These are phyloP conservation scores for Agelaius phoeniceus DNA, from an alignment of 2,113 vertebrate species.

Conservation along the genomic window DNA sequence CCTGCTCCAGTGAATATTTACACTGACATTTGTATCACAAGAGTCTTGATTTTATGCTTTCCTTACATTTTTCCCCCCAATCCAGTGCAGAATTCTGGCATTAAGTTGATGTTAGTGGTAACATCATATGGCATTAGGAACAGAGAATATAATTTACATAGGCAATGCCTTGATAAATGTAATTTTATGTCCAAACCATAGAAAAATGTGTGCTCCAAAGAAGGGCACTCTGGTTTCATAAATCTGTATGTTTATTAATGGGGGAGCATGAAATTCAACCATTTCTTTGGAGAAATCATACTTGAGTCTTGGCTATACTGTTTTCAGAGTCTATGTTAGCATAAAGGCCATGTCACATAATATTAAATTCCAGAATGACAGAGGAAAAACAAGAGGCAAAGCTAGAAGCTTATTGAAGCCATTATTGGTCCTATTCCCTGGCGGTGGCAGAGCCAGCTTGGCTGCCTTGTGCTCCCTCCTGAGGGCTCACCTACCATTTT, in stretches of 20 bases:
- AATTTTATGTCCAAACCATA: background rate
- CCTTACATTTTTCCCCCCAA: too few species aligned
- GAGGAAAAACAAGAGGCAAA: background rate
- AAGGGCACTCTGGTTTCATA: background rate
- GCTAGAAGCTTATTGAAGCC: background rate
- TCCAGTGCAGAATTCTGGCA: background rate
- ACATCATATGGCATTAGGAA: background rate
- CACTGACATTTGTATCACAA: background rate
- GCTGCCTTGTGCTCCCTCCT: background rate
- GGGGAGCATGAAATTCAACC: background rate
- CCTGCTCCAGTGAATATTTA: background rate
- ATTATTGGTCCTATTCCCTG: background rate
- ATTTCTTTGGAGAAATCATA: background rate
- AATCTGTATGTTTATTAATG: background rate
- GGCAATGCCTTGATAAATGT: background rate
- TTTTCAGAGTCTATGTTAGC: background rate
- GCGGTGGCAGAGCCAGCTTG: background rate
- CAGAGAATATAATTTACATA: background rate
- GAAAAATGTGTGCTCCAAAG: background rate
- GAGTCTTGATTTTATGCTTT: background rate
- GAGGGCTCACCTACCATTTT: conserved; percentile 6
- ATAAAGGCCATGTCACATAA: background rate
- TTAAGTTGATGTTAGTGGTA: background rate
- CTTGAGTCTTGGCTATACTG: background rate
- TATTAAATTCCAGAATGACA: background rate